phyloP scores from a whole-genome alignment of 2,888 invertebrate species.

The Mythimna pallens region DNA sequence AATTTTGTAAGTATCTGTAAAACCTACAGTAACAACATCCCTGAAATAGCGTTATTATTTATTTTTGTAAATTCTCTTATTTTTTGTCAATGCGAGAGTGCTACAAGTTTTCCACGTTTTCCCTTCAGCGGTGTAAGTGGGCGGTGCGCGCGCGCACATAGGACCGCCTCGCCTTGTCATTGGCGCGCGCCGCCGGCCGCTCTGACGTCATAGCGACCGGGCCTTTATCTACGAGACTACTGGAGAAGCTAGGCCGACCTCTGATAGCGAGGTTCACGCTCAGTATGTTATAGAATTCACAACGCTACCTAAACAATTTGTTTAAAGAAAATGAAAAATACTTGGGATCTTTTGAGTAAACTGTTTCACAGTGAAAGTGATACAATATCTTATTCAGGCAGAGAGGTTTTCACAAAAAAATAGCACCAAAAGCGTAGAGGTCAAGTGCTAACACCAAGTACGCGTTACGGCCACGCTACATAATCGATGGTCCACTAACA shows the following conservation, averaged over 20 bases:
- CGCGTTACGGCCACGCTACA: conserved; percentile 41
- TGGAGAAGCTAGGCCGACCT: conserved; percentile 69
- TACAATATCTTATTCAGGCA: neutral
- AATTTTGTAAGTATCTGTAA: neutral
- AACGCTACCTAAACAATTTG: conserved; percentile 28
- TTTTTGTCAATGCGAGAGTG: conserved; percentile 22
- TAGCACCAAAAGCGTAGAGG: conserved; percentile 6
- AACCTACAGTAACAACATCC: no score
- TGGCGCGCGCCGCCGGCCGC: conserved; percentile 83
- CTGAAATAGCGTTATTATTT: neutral
- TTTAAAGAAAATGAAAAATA: neutral
- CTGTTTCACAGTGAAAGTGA: conserved; percentile 13
- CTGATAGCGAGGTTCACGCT: conserved; percentile 64
- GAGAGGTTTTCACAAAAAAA: neutral
- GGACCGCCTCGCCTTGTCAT: conserved; percentile 84
- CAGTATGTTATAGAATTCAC: conserved; percentile 35
- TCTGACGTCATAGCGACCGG: conserved; percentile 86
- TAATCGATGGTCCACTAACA: conserved; percentile 63
- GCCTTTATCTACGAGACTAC: conserved; percentile 78
- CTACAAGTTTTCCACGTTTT: conserved; percentile 82
- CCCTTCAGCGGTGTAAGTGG: conserved; percentile 76
- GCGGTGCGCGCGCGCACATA: conserved; percentile 81
- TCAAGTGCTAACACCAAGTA: conserved; percentile 28
- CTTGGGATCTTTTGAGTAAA: neutral
- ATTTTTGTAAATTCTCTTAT: conserved; percentile 15